Evolutionary conservation across 2,797 vertebrate species (phyloP).

Genomic region (Danionella dracula): DNA sequence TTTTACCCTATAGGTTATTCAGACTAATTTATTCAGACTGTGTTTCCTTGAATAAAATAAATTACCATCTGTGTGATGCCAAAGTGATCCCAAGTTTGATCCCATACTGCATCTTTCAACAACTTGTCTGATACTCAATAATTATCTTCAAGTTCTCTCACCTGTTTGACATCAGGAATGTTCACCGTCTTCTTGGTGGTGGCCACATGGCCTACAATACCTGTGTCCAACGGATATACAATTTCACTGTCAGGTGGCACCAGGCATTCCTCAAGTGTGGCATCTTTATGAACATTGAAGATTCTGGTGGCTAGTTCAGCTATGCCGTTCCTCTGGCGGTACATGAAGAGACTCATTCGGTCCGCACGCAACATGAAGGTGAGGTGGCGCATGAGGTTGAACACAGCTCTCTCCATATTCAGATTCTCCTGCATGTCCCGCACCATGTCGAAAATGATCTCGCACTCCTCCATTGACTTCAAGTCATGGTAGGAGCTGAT

Average conservation of each 20-base stretch:
- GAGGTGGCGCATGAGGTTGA: conserved; percentile 80
- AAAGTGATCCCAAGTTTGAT: too few relatives aligned
- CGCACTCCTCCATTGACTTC: conserved; percentile 77
- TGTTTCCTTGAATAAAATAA: too few relatives aligned
- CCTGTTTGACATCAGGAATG: conserved; percentile 69
- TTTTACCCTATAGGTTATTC: too few relatives aligned
- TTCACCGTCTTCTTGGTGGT: conserved; percentile 80
- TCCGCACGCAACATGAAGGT: conserved; percentile 77
- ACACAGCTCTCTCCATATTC: conserved; percentile 76
- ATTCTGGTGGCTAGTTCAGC: conserved; percentile 82
- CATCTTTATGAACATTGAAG: conserved; percentile 78
- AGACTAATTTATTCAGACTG: too few relatives aligned
- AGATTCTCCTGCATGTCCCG: conserved; percentile 82
- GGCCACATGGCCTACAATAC: conserved; percentile 80
- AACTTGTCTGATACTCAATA: too few relatives aligned
- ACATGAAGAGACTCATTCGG: conserved; percentile 86
- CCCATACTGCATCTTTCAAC: too few relatives aligned
- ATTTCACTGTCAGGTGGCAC: conserved; percentile 82
- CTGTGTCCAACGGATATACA: conserved; percentile 83
- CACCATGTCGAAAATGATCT: conserved; percentile 81
- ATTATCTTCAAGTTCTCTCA: conserved; percentile 44
- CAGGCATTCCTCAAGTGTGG: conserved; percentile 75
- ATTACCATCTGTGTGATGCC: too few relatives aligned
- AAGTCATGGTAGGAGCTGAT: conserved; percentile 62
- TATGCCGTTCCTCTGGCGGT: conserved; percentile 80